These are phyloP conservation scores for Dolichoris vasculosae DNA, from an alignment of 1,140 invertebrate species.

Conservation along the genomic window DNA sequence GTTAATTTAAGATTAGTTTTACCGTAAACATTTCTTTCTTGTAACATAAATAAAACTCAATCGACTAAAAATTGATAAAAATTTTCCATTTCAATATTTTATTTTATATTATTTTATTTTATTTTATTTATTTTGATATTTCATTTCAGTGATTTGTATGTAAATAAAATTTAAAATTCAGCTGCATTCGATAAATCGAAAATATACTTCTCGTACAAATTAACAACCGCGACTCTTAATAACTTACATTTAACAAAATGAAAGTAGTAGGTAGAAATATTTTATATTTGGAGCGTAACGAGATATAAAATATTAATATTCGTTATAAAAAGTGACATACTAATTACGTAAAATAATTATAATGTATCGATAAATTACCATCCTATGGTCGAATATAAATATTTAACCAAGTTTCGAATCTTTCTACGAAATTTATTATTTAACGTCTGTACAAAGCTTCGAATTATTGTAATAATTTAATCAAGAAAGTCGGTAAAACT, in stretches of 20 bases:
- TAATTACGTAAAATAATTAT: not conserved
- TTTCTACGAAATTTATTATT: conserved; percentile 28
- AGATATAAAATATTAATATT: not conserved
- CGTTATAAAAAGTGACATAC: not conserved
- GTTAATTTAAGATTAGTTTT: no score
- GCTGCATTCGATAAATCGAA: no score
- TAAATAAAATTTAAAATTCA: no score
- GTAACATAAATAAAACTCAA: no score
- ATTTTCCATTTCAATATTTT: no score
- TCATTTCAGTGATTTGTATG: no score
- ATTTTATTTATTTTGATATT: no score
- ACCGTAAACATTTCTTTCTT: no score
- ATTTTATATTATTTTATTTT: no score
- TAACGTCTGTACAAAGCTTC: conserved; percentile 19
- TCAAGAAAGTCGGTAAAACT: conserved; percentile 44
- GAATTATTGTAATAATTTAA: conserved; percentile 49
- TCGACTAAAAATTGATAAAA: no score
- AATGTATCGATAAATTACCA: not conserved
- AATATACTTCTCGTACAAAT: not conserved
- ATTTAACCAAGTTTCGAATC: not conserved
- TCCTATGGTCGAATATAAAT: not conserved
- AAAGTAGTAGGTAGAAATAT: not conserved
- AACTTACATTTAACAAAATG: not conserved
- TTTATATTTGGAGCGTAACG: not conserved
- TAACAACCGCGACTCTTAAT: not conserved